Evolutionary conservation across 2,888 invertebrate species (phyloP).

Genomic region (Drosophila antonietae): DNA sequence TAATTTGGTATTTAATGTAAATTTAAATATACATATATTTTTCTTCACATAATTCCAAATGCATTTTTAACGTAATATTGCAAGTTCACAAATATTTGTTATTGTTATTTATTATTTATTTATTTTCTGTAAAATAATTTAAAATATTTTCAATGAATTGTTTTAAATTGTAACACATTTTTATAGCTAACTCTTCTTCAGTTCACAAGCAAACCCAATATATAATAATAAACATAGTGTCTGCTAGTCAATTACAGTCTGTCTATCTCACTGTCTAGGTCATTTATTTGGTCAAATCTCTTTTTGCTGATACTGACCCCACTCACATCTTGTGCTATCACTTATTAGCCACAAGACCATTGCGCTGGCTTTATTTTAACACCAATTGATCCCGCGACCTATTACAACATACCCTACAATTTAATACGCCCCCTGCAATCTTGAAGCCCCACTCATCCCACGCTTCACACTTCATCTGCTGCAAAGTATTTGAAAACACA

Average conservation of each 20-base stretch:
- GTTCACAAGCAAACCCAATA: background rate
- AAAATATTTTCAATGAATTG: background rate
- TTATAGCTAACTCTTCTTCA: background rate
- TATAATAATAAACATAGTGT: too few relatives aligned
- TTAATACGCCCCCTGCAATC: background rate
- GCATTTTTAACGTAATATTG: too few relatives aligned
- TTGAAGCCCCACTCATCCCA: background rate
- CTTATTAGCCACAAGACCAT: slow-evolving; percentile 16
- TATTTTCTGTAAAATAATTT: too few relatives aligned
- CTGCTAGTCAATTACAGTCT: background rate
- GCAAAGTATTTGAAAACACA: slow-evolving; percentile 48
- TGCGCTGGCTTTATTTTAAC: slow-evolving; percentile 21
- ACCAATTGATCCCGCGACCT: slow-evolving; percentile 43
- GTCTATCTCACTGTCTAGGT: background rate
- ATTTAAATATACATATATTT: too few relatives aligned
- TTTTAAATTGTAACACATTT: background rate
- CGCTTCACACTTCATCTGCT: slow-evolving; percentile 5
- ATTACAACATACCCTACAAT: slow-evolving; percentile 32
- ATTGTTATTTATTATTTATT: too few relatives aligned
- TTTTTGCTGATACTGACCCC: slow-evolving; percentile 28
- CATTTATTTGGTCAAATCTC: slow-evolving; percentile 18
- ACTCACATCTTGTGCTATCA: slow-evolving; percentile 9
- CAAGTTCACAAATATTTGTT: too few relatives aligned
- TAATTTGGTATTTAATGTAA: too few relatives aligned
- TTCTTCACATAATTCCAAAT: too few relatives aligned